Conservation (phyloP, 2,888 invertebrate species). For the Oscheius sp. region DNA sequence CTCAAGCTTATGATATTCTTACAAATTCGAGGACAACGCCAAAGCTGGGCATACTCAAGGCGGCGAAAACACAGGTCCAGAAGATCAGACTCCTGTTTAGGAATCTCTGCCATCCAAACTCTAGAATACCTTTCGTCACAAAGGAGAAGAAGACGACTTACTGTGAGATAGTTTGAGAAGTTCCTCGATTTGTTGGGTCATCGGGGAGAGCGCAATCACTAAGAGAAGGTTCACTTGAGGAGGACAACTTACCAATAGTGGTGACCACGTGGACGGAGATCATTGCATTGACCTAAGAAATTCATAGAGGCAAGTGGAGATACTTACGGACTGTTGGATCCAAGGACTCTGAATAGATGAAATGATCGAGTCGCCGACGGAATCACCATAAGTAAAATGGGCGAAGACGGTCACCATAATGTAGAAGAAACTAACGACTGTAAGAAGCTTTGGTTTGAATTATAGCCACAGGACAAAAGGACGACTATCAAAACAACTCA, state of each 20-base stretch:
- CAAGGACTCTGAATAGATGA: slow-evolving; percentile 53
- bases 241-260: slow-evolving; percentile 43
- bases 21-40: slow-evolving; percentile 64
- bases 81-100: slow-evolving; percentile 58
- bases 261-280: slow-evolving; percentile 71
- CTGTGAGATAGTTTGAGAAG: slow-evolving; percentile 62
- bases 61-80: slow-evolving; percentile 64
- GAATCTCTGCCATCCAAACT: slow-evolving; percentile 59
- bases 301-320: neutral
- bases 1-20: neutral
- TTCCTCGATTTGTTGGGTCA: slow-evolving; percentile 69
- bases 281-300: slow-evolving; percentile 63
- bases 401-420: slow-evolving; percentile 43
- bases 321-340: slow-evolving; percentile 50
- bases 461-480: no score
- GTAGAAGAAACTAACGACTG: slow-evolving; percentile 47
- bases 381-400: slow-evolving; percentile 45
- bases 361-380: slow-evolving; percentile 55
- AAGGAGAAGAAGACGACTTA: slow-evolving; percentile 40
- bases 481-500: slow-evolving; percentile 33
- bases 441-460: no score
- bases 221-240: no score
- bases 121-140: slow-evolving; percentile 28
- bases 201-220: slow-evolving; percentile 67
- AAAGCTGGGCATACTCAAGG: slow-evolving; percentile 65